Evolutionary conservation across 2,113 vertebrate genomes (phyloP), one percentile per base, ranked within the genome.

Genomic region (Caranx ignobilis): DNA sequence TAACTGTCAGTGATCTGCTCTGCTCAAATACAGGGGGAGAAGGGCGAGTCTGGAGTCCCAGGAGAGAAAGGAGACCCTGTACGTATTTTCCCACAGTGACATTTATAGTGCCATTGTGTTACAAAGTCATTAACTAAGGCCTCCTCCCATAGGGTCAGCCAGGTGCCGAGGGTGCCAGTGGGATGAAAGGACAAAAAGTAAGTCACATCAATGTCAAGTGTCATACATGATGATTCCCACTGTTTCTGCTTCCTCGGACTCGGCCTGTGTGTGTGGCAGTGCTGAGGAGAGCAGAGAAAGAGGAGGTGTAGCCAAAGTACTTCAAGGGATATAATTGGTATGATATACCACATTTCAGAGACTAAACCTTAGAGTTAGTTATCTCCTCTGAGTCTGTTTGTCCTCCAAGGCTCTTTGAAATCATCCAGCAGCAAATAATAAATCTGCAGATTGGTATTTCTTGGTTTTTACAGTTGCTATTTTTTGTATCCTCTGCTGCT

Each of bases 171-270:
- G 94, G 95, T 78, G 80, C 81, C 52, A 6, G 76, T 0, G 93
- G 93, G 5, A 60, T 77, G 77, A 97, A 96, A 91, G 96, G 96
- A 89, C 94, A 96, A 85, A 96, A 96, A 94, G 96, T 97, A 84
- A 92, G 93, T 92, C 79, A 83, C 73, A 57, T 89, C 87, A 82
- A 87, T 90, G 91, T 84, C 84, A 88, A 85, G 75, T 85, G 70
- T 85, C 79, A 87, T 47, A 68, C 56, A 64, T 83, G 71, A 88
- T 87, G 62, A 61, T 77, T 79, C 71, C 62, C 47, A 64, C 35
- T 41, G 77, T 90, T 84, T 83, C 71, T 82, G 71, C 64, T 63
- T 18, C 34, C 19, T 66, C 57, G 71, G 39, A 69, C 60, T 64
- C 39, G 41, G 69, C 61, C 50, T 67, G 55, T 57, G 68, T 70